A percentile compares a stretch with the other conserved stretches of the same genome.
These are phyloP conservation scores for Chaetura pelagica DNA, from an alignment of 2,113 vertebrate genomes.

Conservation along the genomic window DNA sequence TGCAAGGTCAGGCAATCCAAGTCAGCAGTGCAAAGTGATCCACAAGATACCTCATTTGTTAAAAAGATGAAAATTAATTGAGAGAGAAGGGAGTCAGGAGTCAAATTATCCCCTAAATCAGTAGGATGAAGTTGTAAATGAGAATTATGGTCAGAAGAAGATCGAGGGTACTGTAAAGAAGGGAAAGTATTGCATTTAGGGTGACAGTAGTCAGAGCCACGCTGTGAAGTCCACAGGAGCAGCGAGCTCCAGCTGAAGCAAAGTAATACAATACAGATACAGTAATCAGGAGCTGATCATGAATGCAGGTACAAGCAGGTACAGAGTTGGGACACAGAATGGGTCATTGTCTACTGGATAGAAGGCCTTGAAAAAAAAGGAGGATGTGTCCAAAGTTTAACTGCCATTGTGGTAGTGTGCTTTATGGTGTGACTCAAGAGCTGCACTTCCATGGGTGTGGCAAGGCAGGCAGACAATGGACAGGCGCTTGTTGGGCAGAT, in stretches of 20 bases:
- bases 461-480: fast-evolving
- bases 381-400: background rate
- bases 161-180: background rate
- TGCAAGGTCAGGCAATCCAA: background rate
- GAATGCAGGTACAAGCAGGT: fast-evolving
- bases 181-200: background rate
- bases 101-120: background rate
- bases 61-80: background rate
- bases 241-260: background rate
- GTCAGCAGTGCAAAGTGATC: background rate
- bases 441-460: fast-evolving
- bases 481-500: background rate
- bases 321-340: fast-evolving
- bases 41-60: background rate
- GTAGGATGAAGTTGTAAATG: background rate
- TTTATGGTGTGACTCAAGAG: background rate
- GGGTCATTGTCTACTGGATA: background rate
- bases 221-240: background rate
- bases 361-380: background rate
- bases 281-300: background rate
- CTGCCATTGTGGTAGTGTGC: fast-evolving
- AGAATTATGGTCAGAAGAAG: background rate
- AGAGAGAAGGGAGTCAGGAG: background rate
- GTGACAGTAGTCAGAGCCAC: background rate
- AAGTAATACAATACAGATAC: fast-evolving